Base-by-base conservation (phyloP, 2,888 invertebrate genomes). In the Drosophila paramelanica region DNA sequence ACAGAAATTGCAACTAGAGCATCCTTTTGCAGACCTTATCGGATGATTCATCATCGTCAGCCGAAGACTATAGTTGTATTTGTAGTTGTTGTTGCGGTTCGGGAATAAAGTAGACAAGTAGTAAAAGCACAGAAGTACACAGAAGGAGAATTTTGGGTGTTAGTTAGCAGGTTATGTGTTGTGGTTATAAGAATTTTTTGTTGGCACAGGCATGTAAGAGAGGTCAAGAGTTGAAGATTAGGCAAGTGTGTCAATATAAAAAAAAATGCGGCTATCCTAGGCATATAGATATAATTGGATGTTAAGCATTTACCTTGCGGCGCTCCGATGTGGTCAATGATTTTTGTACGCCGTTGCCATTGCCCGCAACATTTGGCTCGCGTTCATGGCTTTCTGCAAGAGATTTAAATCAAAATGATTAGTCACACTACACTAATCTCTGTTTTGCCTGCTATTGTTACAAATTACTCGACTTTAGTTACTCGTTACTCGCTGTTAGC, bases 321-420 rank as follows among this genome's bases (percentile, higher is more conserved):
- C 96, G 93, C 88, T 97, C 96, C 0, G 96, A 96, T 0, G 96
- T 96, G 81, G 96, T 95, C 0, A 96, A 95, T 0, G 96, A 96
- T 91, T 96, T 96, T 56, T 90, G 88, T 53, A 95, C 93, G 86
- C 95, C 95, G 11, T 95, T 72, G 14, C 59, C 76, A 62, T 70
- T 66, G 41, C 76, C 79, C 3, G 62, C 58, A 39, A 62, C 66
- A 59, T 31, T 59, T 33, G 64, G 61, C 17, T 70, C 75, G 25
- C 73, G 65, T 51, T 85, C 82, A 56, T 67, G 62, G 25, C 57
- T 77, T 47, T 84, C 88, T 84, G 55, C 10, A 46, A 43, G 0
- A 14, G 3, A 8, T 8, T 25, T 11, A 13, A 2, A 11, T 1
- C 17, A 10, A 36, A 20, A 6, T 20, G 1, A 3, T 46, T 23